phyloP scores from a whole-genome alignment of 2,888 invertebrate genomes.

The Lobophora halterata region DNA sequence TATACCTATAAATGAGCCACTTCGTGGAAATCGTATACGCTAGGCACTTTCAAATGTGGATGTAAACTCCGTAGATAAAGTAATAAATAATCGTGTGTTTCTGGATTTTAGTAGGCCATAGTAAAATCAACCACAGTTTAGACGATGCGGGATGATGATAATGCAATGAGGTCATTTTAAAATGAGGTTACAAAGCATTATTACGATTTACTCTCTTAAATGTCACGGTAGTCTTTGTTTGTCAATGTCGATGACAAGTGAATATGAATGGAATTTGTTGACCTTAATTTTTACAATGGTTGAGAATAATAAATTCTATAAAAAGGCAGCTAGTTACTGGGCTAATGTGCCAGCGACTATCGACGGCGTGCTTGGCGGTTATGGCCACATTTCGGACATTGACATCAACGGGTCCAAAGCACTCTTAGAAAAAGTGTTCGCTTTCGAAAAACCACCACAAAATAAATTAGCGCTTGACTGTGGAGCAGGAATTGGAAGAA shows the following conservation, averaged over 20 bases:
- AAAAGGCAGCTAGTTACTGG: constrained; percentile 92
- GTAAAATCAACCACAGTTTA: no score
- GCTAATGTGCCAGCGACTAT: constrained; percentile 91
- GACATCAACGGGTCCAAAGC: constrained; percentile 93
- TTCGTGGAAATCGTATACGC: no score
- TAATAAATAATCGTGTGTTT: no score
- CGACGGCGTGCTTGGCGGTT: constrained; percentile 97
- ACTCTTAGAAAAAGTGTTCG: constrained; percentile 83
- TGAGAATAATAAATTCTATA: constrained; percentile 81
- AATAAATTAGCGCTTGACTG: constrained; percentile 91
- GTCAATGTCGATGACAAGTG: constrained; percentile 14
- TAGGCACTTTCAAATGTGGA: no score
- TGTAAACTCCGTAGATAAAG: no score
- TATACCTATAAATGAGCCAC: no score
- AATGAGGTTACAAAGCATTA: constrained; percentile 15
- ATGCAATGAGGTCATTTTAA: no score
- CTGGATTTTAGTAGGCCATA: no score
- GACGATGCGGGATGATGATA: no score
- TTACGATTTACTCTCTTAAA: not conserved
- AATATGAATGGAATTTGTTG: constrained; percentile 11
- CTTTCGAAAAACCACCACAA: constrained; percentile 73
- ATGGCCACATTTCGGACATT: constrained; percentile 89
- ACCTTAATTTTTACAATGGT: constrained; percentile 34
- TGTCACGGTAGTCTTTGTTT: no score
- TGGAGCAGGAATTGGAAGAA: constrained; percentile 98